phyloP scores from a whole-genome alignment of 35 echinoderm and acorn worm genomes.

The Anneissia japonica region DNA sequence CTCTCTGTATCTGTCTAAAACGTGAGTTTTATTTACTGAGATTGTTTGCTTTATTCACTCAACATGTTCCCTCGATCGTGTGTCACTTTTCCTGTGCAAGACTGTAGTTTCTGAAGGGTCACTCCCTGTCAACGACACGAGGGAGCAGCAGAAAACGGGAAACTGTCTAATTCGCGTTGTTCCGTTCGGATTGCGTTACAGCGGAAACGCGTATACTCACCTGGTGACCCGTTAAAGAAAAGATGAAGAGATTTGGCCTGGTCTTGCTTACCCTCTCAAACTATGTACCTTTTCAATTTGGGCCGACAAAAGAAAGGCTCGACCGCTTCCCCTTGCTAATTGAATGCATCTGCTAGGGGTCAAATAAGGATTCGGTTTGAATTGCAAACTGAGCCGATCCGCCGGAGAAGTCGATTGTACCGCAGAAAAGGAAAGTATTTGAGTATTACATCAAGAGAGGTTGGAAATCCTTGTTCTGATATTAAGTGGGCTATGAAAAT shows the following conservation, averaged over 20 bases:
- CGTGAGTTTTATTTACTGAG: background rate
- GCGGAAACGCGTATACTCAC: background rate
- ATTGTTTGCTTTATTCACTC: background rate
- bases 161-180: background rate
- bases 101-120: background rate
- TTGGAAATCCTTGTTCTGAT: background rate
- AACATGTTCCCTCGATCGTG: background rate
- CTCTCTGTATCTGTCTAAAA: background rate
- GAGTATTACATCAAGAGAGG: background rate
- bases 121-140: constrained; percentile 1
- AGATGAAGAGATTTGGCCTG: background rate
- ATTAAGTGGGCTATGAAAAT: background rate
- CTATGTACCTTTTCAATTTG: background rate
- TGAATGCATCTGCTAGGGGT: background rate
- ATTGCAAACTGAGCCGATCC: background rate
- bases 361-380: background rate
- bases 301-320: background rate
- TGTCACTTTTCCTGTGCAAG: background rate
- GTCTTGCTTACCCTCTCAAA: background rate
- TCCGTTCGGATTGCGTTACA: background rate
- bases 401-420: background rate
- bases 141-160: background rate
- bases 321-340: background rate
- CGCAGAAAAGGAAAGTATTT: background rate
- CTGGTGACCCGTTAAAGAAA: background rate